Percentiles rank a stretch among this genome's conserved stretches.
Evolutionary conservation across 2,113 vertebrate genomes (phyloP).

Genomic region (Urocitellus parryii): DNA sequence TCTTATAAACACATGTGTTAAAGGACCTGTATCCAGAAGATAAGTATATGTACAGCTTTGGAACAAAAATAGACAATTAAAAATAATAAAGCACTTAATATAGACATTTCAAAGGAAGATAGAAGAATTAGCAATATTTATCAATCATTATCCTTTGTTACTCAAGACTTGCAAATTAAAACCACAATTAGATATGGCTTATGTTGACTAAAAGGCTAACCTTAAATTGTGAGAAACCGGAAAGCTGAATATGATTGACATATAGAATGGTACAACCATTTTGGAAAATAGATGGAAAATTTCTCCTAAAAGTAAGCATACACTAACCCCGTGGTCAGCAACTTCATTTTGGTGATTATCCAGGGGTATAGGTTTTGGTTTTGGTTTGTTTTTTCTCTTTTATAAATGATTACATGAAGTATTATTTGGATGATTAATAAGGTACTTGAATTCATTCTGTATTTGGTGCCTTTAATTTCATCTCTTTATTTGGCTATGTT

Average conservation of each 20-base stretch:
- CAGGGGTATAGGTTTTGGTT: not conserved
- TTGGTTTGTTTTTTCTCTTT: not conserved
- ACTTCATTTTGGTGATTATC: not conserved
- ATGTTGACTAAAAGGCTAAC: not conserved
- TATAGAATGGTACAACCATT: not conserved
- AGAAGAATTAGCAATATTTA: not conserved
- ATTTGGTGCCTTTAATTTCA: not conserved
- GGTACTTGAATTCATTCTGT: not conserved
- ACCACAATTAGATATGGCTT: no score
- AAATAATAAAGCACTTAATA: not conserved
- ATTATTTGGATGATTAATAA: not conserved
- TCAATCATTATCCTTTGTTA: not conserved
- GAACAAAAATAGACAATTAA: no score
- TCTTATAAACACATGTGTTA: no score
- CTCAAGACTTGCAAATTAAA: not conserved
- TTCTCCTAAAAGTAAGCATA: not conserved
- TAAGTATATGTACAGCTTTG: no score
- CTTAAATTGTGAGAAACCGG: not conserved
- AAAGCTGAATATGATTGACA: not conserved
- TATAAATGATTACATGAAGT: not conserved
- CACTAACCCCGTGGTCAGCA: not conserved
- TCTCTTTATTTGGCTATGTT: not conserved
- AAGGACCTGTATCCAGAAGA: no score
- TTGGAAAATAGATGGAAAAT: not conserved
- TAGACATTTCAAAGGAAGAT: not conserved